Base-by-base conservation (phyloP, 1,140 invertebrate genomes). In the Drosophila tropicalis region DNA sequence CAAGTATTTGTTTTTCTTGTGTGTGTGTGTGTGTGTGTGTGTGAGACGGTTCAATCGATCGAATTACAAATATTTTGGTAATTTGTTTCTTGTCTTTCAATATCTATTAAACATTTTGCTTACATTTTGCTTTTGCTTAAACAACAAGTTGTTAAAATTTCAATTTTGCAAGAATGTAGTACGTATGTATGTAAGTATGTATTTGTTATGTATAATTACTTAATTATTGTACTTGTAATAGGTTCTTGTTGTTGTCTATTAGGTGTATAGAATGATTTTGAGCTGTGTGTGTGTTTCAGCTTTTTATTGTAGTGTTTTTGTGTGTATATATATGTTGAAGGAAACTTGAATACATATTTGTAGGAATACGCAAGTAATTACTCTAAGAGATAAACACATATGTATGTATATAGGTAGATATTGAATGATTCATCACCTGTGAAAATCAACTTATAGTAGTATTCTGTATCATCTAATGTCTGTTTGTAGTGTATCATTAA, bases 211-310 rank as follows among this genome's bases (percentile, higher is more conserved):
- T 47, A 29, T 56, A 60, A 56, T 76, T 76, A 76, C 73, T 76
- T 40, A 47, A 44, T 41, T 39, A 61, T 40, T 22, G 19, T 22
- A 61, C 39, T 34, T 39, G 19, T 58, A 58, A 68, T 60, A 58
- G 62, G 58, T 56, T 62, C 25, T 57, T 39, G 41, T 25, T 61
- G 66, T 47, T 9, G 12, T 39, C 5, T 36, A 10, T 36, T 36
- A 60, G 47, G 82, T 83, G 87, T 83, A 87, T 83, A 86, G 78
- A 86, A 69, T 56, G 71, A 87, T 63, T 85, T 83, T 62, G 82
- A 67, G 61, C 32, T 61, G 39, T 60, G 44, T 41, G n/a, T 74
- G 44, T 41, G n/a, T 74, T 39, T 57, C 55, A 34, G 51, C 72
- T 60, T 41, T 19, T 65, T 36, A 47, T 62, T 19, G 62, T 19